These are phyloP conservation scores for Petrocephalus microphthalmus DNA, from an alignment of 2,113 vertebrate species.

Conservation along the genomic window DNA sequence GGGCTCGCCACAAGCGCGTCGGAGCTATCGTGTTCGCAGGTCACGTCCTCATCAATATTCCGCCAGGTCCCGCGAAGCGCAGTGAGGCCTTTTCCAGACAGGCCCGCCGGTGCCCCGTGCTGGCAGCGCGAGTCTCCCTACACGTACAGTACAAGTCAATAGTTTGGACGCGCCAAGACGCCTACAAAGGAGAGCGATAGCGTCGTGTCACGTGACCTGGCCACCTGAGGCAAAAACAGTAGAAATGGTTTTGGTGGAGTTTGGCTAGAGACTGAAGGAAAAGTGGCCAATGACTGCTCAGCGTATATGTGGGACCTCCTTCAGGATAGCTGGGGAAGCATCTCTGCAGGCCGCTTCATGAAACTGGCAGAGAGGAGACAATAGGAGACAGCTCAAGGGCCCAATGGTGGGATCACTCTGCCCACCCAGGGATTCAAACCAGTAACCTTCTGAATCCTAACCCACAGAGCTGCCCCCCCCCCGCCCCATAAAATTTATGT, in stretches of 20 bases:
- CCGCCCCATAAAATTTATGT: background rate
- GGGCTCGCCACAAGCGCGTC: background rate
- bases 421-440: background rate
- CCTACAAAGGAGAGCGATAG: background rate
- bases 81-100: background rate
- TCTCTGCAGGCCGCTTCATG: background rate
- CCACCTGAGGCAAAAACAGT: background rate
- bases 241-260: background rate
- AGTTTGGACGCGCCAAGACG: background rate
- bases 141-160: background rate
- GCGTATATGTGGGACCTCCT: background rate
- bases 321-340: background rate
- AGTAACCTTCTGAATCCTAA: background rate
- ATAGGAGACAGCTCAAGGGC: background rate
- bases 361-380: background rate
- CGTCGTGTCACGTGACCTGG: background rate
- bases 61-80: background rate
- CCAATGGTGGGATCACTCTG: background rate
- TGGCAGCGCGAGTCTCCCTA: background rate
- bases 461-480: background rate
- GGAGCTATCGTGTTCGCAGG: background rate
- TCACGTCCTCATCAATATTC: conserved; percentile 6
- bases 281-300: background rate
- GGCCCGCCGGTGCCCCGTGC: background rate
- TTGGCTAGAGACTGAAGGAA: background rate